Base-by-base conservation (phyloP, 2,797 vertebrate genomes). In the Pyrocephalus nanus region DNA sequence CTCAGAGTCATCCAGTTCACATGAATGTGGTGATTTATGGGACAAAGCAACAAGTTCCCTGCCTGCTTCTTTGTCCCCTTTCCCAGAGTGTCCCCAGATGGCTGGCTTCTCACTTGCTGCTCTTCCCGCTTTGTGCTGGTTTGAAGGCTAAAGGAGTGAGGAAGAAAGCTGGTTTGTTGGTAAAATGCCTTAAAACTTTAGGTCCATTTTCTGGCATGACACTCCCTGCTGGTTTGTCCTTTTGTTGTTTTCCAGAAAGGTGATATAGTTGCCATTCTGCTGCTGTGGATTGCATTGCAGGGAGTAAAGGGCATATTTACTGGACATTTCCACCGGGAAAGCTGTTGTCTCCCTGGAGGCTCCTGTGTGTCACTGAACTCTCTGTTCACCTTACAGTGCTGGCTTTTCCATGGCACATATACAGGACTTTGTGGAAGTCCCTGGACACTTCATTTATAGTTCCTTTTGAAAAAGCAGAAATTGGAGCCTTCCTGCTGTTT, bases 301-400 rank as follows among this genome's bases (percentile, higher is more conserved):
- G 34, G 69, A 50, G 34, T 27, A 48, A 72, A 94, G 67, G 78
- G 19, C 15, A 2, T 43, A 25, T 73, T 72, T 88, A 27, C 67
- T 84, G 77, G 54, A 50, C 15, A 17, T 45, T 55, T 60, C 69
- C 43, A 30, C 12, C 0, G 0, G 53, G 36, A 89, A 36, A 40
- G 51, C 61, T 90, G 40, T 48, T 2, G 0, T 20, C 42, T 84
- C 32, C 45, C 25, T 5, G 4, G n/a, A 47, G 64, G 34, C 60
- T 51, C 43, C 5, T 0, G 0, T 25, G 30, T 70, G 34, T 61
- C 43, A 12, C 8, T 2, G 1, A 9, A 62, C 32, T 74, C 38
- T 5, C 2, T 22, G 36, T 36, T 74, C 15, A 5, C 32, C 18
- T 83, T 58, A 12, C 8, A 12, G 51, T 14, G 9, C n/a, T 78